Evolutionary conservation across 2,797 vertebrate genomes (phyloP), one percentile per base, ranked within the genome.

Genomic region (Centropyge bicolor): DNA sequence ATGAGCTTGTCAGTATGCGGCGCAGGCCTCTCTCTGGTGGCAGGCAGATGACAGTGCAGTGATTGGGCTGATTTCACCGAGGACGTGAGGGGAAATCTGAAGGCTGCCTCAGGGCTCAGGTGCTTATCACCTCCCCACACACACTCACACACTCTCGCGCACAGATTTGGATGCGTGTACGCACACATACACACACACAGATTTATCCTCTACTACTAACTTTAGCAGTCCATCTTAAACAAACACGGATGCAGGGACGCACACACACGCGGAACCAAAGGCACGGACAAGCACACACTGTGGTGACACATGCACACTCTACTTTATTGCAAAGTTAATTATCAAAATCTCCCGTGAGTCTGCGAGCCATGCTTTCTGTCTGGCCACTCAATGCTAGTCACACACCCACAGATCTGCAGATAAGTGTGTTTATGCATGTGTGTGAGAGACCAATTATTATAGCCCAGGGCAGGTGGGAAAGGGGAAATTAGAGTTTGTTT

Each of bases 71-170:
- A 93, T 94, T 92, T 94, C 89, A 89, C 74, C 8, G 75, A 87
- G 83, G 85, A 94, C 92, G 91, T 94, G 93, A 94, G 88, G 84
- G 91, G 93, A 93, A 93, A 93, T 90, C 86, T 92, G 87, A 93
- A 93, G 87, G 88, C 86, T 83, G 89, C 93, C 87, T 89, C 70
- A 4, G 92, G 92, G 88, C 91, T 88, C 92, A 93, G 93, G 91
- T 92, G 93, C 93, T 92, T 93, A 94, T 94, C 93, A 85, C 84
- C 86, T 89, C 76, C 74, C 16, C 78, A 49, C 92, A 92, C 86
- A 80, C 82, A 84, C 70, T 1, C 61, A 16, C 75, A 49, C 73
- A 31, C 59, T 35, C 57, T 12, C 75, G 36, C 77, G 59, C 60
- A n/a, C 51, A 22, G 16, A 76, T 40, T 41, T 13, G 38, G 24